Evolutionary conservation across 92 coral and sea anemone genomes (phyloP).

Genomic region (Actinernus sp.): DNA sequence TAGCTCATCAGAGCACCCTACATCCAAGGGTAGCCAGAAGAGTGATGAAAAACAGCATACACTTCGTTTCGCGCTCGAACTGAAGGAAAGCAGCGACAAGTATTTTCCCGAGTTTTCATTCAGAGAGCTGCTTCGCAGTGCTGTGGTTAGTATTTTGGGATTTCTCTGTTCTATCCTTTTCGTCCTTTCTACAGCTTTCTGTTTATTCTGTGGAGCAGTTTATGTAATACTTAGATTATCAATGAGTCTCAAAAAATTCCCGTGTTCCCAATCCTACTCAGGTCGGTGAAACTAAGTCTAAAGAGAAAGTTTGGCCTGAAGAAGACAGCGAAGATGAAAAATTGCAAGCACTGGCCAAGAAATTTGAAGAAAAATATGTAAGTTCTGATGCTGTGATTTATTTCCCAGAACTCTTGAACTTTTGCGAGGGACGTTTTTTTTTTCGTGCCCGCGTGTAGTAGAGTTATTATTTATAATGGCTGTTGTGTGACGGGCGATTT

Average conservation of each 20-base stretch:
- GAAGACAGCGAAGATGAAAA: slow-evolving; percentile 85
- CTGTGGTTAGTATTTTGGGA: slow-evolving; percentile 55
- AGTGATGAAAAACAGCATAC: slow-evolving; percentile 60
- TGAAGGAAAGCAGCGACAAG: slow-evolving; percentile 91
- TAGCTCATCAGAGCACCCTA: slow-evolving; percentile 74
- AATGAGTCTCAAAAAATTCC: no score
- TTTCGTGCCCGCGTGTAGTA: not conserved
- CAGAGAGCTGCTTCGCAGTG: slow-evolving; percentile 81
- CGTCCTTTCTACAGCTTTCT: not conserved
- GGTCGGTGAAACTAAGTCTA: slow-evolving; percentile 52
- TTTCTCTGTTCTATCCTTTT: slow-evolving; percentile 2
- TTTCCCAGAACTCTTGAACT: not conserved
- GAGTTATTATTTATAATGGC: not conserved
- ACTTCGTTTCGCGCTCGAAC: slow-evolving; percentile 86
- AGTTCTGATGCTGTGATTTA: slow-evolving; percentile 26
- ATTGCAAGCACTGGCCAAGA: slow-evolving; percentile 88
- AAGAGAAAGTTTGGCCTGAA: slow-evolving; percentile 60
- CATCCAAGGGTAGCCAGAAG: slow-evolving; percentile 66
- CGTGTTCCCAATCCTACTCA: no score
- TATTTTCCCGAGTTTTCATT: slow-evolving; percentile 97
- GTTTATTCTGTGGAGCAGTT: no score
- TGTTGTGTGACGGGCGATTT: slow-evolving; percentile 49
- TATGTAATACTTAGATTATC: no score
- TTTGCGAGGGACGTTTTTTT: not conserved
- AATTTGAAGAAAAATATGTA: slow-evolving; percentile 98